Percentiles rank a stretch among this genome's conserved stretches.
phyloP scores from a whole-genome alignment of 2,113 vertebrate species.

The Ptyas mucosa region DNA sequence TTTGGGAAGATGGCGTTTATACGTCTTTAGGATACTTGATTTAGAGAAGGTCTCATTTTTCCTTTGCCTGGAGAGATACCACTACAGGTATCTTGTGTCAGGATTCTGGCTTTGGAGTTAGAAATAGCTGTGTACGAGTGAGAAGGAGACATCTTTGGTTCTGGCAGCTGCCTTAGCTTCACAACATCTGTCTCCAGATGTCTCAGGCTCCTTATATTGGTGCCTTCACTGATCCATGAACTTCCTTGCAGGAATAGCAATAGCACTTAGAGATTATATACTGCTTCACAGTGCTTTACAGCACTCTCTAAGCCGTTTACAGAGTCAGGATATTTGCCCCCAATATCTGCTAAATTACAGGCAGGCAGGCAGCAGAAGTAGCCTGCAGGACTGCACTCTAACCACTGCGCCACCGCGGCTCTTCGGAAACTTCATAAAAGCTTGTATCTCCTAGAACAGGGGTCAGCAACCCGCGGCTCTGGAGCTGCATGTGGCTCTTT shows the following conservation, averaged over 20 bases:
- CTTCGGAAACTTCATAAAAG: background rate
- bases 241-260: too few species aligned
- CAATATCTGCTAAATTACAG: too few species aligned
- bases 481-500: too few species aligned
- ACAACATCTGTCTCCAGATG: background rate
- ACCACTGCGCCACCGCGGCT: too few species aligned
- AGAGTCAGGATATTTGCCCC: too few species aligned
- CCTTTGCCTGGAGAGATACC: background rate
- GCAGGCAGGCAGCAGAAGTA: too few species aligned
- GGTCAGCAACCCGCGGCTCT: too few species aligned
- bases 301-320: too few species aligned
- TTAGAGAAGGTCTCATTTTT: background rate
- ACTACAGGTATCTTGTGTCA: background rate
- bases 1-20: background rate
- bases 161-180: background rate
- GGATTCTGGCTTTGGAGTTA: background rate
- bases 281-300: too few species aligned
- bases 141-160: background rate
- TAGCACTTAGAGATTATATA: too few species aligned
- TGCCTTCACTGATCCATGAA: background rate
- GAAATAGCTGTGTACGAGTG: background rate
- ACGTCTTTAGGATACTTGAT: background rate
- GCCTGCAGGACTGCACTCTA: too few species aligned
- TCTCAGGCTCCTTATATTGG: background rate
- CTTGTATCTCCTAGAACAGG: background rate